Evolutionary conservation across 1,140 invertebrate species (phyloP).

Genomic region (Mylabris phalerata): DNA sequence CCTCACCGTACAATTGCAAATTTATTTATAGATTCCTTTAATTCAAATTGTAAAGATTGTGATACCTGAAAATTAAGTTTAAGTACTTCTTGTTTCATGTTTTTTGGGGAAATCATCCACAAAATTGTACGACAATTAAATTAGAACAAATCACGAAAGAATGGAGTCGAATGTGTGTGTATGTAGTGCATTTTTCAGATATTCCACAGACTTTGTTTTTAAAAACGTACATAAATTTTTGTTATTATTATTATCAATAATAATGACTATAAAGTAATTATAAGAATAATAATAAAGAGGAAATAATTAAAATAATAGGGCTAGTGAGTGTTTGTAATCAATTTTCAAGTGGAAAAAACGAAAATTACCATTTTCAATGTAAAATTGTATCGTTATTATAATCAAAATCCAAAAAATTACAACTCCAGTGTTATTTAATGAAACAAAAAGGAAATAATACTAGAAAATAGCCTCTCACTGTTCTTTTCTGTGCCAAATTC

Average conservation of each 20-base stretch:
- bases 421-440: slow-evolving; percentile 26
- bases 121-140: slow-evolving; percentile 8
- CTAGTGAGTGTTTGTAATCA: slow-evolving; percentile 37
- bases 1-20: no score
- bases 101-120: slow-evolving; percentile 20
- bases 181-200: slow-evolving; percentile 31
- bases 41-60: slow-evolving; percentile 16
- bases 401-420: slow-evolving; percentile 26
- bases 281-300: no score
- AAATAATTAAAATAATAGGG: slow-evolving; percentile 13
- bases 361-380: slow-evolving; percentile 26
- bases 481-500: slow-evolving; percentile 43
- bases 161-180: no score
- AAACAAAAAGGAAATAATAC: slow-evolving; percentile 7
- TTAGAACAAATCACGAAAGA: no score
- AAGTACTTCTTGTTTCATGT: slow-evolving; percentile 22
- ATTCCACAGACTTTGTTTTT: slow-evolving; percentile 27
- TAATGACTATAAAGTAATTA: no score
- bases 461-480: slow-evolving; percentile 40
- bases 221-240: slow-evolving; percentile 13
- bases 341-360: no score
- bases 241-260: slow-evolving; percentile 27
- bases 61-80: slow-evolving; percentile 29
- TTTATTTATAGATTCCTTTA: no score
- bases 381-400: slow-evolving; percentile 31